phyloP scores from a whole-genome alignment of 2,888 invertebrate species.

The Troides aeacus region DNA sequence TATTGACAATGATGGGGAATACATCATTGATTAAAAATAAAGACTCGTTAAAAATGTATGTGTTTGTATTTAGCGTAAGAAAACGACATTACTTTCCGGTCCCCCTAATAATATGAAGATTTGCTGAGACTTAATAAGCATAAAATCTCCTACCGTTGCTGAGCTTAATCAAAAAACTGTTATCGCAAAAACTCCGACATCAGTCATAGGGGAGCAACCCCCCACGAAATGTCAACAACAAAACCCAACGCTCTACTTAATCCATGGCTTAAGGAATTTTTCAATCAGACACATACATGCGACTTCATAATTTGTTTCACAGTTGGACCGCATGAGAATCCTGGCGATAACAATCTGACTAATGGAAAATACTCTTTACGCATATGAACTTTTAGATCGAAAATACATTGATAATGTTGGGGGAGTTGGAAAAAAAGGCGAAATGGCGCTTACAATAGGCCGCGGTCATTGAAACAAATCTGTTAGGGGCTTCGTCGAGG shows the following conservation, averaged over 20 bases:
- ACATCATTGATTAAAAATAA: too few species aligned
- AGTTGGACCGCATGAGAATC: conserved; percentile 51
- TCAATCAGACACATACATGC: conserved; percentile 68
- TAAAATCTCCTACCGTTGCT: too few species aligned
- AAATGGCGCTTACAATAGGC: conserved; percentile 67
- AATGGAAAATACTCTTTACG: conserved; percentile 37
- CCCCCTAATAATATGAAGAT: too few species aligned
- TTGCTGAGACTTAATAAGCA: too few species aligned
- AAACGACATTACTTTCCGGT: too few species aligned
- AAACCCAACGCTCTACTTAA: conserved; percentile 53
- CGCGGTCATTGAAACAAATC: conserved; percentile 62
- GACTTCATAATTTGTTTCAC: conserved; percentile 66
- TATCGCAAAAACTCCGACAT: conserved; percentile 12
- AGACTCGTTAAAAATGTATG: too few species aligned
- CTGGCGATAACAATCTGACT: conserved; percentile 53
- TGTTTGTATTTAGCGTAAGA: too few species aligned
- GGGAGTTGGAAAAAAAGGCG: conserved; percentile 50
- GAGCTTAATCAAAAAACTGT: neutral
- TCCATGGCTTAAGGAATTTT: conserved; percentile 67
- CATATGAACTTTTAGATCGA: conserved; percentile 23
- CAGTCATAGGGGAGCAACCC: conserved; percentile 48
- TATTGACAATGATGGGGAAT: too few species aligned
- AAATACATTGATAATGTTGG: conserved; percentile 28
- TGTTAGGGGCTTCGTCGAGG: conserved; percentile 50
- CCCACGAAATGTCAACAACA: conserved; percentile 56